Conservation (phyloP, 2,113 vertebrate species). For the Struthidea cinerea region DNA sequence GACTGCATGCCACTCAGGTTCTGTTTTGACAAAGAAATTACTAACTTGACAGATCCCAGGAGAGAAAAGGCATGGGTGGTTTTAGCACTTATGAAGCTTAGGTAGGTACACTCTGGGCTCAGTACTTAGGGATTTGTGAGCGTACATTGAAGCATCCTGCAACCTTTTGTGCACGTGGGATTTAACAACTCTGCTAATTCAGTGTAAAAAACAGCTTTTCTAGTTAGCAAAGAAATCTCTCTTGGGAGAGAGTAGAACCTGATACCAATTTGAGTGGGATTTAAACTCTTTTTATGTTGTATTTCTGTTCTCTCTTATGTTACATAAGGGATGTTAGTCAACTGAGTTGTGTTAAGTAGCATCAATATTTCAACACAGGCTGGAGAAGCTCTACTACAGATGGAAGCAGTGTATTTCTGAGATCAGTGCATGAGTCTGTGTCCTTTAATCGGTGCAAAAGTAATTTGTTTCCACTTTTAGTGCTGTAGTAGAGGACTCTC, state of each 20-base stretch:
- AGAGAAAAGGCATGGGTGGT: not conserved
- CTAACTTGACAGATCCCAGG: not conserved
- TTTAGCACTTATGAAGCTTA: not conserved
- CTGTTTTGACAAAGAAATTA: not conserved
- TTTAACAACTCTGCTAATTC: not conserved
- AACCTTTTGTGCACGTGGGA: not conserved
- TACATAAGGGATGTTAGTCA: not conserved
- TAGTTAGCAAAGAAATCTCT: not conserved
- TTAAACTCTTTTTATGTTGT: not conserved
- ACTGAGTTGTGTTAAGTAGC: not conserved
- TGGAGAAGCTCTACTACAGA: not conserved
- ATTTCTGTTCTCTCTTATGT: not conserved
- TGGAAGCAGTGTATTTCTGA: not conserved
- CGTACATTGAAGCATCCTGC: not conserved
- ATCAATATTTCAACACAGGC: not conserved
- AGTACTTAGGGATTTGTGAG: not conserved
- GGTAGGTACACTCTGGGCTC: not conserved
- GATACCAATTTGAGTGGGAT: not conserved
- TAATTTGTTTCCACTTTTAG: not conserved
- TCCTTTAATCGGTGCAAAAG: not conserved
- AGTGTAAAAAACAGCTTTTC: not conserved
- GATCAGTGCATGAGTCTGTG: not conserved
- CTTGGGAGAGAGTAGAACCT: not conserved
- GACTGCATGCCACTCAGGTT: not conserved
- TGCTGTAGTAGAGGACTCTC: not conserved